Evolutionary conservation across 2,113 vertebrate species (phyloP), one percentile per base, ranked within the genome.

Genomic region (Oncorhynchus mykiss): DNA sequence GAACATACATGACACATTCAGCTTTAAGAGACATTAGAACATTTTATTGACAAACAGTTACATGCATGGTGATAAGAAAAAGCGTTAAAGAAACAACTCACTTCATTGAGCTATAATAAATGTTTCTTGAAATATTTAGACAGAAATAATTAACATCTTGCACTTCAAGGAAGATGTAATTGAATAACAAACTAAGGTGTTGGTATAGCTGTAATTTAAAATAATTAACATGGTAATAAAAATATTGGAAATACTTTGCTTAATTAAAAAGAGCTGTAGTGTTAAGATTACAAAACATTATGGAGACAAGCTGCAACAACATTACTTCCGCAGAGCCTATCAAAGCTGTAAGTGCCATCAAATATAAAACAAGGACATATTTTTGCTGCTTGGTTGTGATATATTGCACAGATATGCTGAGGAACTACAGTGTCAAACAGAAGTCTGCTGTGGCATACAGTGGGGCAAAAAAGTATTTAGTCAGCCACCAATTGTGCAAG

Each of bases 251-350:
- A 92, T 84, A 83, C 79, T 91, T 89, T 90, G 86, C 83, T 82
- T 91, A 90, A 90, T 82, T 91, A 90, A 90, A 92, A 93, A 92
- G 91, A 93, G 91, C 92, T 87, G 84, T 77, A 89, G 90, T 93
- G 88, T 89, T 91, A 89, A 91, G 88, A 87, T 89, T 82, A 90
- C 86, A 91, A 86, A 91, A 88, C 78, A 88, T 84, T 79, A 86
- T 74, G 67, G 80, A 82, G 2, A 66, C 22, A 69, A 82, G 77
- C 78, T 78, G 85, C 77, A 81, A n/a, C 27, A 76, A n/a, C 27
- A 76, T 67, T 62, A 77, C 57, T 71, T 77, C 78, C 72, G 72
- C 74, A 51, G 86, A 80, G 27, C 77, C 67, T 3, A 76, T 62
- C 80, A 67, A 79, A 20, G 76, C 70, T 71, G 49, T 80, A 66